Conservation (phyloP, 2,113 vertebrate genomes). For the Brachyhypopomus gauderio region DNA sequence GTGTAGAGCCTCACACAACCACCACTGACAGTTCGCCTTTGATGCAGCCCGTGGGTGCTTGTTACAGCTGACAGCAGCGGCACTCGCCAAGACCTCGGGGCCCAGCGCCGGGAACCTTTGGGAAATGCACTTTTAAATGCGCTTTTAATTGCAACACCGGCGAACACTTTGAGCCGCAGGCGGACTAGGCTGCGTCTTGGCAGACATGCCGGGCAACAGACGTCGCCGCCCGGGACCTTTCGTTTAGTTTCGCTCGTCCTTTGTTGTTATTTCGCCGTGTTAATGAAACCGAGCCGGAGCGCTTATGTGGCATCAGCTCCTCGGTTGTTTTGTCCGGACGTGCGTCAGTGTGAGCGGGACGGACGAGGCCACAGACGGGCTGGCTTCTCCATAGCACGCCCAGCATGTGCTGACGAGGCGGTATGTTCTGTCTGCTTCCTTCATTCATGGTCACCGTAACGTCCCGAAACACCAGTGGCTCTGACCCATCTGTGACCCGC, state of each 20-base stretch:
- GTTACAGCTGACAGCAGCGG: slow-evolving; percentile 28
- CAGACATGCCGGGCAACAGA: neutral
- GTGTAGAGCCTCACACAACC: neutral
- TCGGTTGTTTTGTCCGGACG: neutral
- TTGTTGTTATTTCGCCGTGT: neutral
- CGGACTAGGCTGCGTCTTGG: slow-evolving; percentile 4
- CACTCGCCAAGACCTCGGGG: neutral
- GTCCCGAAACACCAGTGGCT: no score
- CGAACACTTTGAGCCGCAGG: slow-evolving; percentile 19
- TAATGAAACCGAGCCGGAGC: neutral
- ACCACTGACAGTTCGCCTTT: neutral
- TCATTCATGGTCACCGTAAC: neutral
- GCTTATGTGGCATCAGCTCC: no score
- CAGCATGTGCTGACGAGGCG: neutral
- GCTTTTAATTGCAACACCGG: slow-evolving; percentile 17
- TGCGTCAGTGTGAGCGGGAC: neutral
- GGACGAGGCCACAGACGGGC: neutral
- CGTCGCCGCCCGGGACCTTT: neutral
- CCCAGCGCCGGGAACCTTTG: slow-evolving; percentile 11
- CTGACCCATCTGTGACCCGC: no score
- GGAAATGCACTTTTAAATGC: slow-evolving; percentile 43
- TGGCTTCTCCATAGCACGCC: neutral
- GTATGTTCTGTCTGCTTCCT: neutral
- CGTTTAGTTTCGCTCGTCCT: neutral
- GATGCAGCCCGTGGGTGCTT: slow-evolving; percentile 14